These are phyloP conservation scores for Pseudonaja textilis DNA, from an alignment of 2,113 vertebrate genomes.

Conservation along the genomic window DNA sequence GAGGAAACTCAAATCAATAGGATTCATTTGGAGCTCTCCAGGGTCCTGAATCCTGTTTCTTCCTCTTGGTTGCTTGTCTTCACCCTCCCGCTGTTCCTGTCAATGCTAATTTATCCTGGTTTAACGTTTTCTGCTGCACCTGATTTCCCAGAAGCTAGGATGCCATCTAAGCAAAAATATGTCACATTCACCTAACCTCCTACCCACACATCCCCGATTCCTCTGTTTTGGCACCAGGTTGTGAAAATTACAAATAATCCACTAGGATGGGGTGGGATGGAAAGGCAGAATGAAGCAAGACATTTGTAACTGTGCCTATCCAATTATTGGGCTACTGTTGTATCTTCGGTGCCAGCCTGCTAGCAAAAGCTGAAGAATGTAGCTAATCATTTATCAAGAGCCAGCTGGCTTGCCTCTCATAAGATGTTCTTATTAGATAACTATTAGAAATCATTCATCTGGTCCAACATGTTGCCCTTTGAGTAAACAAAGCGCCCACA, in stretches of 20 bases:
- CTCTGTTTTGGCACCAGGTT: background rate
- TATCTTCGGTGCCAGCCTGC: slow-evolving; percentile 9
- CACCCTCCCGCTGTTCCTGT: background rate
- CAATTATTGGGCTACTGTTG: background rate
- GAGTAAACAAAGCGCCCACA: slow-evolving; percentile 17
- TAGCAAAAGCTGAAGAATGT: slow-evolving; percentile 15
- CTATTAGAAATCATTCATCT: slow-evolving; percentile 29
- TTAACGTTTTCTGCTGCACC: background rate
- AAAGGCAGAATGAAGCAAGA: background rate
- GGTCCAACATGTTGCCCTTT: slow-evolving; percentile 28
- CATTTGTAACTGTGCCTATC: background rate
- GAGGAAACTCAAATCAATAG: background rate
- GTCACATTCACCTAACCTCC: background rate
- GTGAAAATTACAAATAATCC: background rate
- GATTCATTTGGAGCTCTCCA: background rate
- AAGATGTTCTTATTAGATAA: slow-evolving; percentile 39
- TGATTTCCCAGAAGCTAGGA: background rate
- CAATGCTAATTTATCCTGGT: background rate
- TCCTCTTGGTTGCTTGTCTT: background rate
- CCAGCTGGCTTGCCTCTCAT: slow-evolving; percentile 17
- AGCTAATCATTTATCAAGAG: slow-evolving; percentile 34
- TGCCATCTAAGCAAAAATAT: background rate
- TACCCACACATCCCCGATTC: background rate
- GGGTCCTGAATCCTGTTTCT: background rate
- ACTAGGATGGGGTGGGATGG: background rate